Percentiles rank a stretch among this genome's conserved stretches.
phyloP scores from a whole-genome alignment of 2,113 vertebrate species.

The Grammomys dolichurus region DNA sequence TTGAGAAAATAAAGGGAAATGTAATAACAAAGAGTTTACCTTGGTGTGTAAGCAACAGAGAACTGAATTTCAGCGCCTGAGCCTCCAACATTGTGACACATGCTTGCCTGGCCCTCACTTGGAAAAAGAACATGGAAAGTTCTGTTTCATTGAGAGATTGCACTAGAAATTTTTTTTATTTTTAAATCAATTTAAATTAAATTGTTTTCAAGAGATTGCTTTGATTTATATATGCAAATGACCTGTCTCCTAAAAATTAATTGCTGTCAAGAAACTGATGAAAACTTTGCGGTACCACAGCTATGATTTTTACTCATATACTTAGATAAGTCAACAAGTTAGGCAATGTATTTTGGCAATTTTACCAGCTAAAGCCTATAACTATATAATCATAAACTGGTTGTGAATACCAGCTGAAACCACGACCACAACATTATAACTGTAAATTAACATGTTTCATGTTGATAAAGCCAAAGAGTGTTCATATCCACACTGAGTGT shows the following conservation, averaged over 20 bases:
- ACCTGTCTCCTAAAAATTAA: neutral
- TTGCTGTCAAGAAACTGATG: slow-evolving; percentile 28
- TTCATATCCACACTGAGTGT: slow-evolving; percentile 64
- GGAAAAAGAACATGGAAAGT: neutral
- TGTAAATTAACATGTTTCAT: slow-evolving; percentile 74
- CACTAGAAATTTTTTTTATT: slow-evolving; percentile 22
- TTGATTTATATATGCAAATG: neutral
- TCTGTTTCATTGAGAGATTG: neutral
- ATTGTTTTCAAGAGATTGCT: neutral
- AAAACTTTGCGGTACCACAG: neutral
- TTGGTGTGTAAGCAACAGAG: neutral
- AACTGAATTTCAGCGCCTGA: neutral
- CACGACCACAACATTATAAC: slow-evolving; percentile 67
- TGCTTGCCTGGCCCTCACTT: neutral
- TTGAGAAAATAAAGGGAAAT: neutral
- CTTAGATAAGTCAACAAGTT: slow-evolving; percentile 55
- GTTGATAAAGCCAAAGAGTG: slow-evolving; percentile 71
- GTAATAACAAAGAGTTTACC: slow-evolving; percentile 9
- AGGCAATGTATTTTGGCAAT: neutral
- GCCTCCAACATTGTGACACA: neutral
- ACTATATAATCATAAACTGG: slow-evolving; percentile 51
- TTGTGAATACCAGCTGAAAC: slow-evolving; percentile 72
- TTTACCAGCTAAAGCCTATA: slow-evolving; percentile 41
- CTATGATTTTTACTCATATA: neutral
- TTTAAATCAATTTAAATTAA: slow-evolving; percentile 49